A percentile compares a stretch with the other conserved stretches of the same genome.
These are phyloP conservation scores for Bradypodion pumilum DNA, from an alignment of 2,797 vertebrate genomes.

Conservation along the genomic window DNA sequence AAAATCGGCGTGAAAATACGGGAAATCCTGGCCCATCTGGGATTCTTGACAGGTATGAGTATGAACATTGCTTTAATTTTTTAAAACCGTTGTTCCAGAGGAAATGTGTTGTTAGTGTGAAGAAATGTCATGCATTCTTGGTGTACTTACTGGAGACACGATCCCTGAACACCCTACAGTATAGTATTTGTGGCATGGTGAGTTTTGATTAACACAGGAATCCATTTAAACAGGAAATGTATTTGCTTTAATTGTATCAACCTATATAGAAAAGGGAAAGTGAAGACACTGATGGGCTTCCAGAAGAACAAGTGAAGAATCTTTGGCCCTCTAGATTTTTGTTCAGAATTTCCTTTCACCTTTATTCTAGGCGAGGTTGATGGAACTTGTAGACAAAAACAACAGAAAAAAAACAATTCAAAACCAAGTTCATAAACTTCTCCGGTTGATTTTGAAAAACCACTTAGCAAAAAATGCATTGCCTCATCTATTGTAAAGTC, in stretches of 20 bases:
- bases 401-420: too few species aligned
- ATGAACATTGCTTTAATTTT: conserved; percentile 13
- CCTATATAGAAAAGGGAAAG: background rate
- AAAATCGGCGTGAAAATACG: too few species aligned
- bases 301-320: background rate
- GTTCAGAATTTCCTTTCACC: too few species aligned
- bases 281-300: background rate
- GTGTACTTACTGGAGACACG: background rate
- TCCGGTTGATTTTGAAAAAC: too few species aligned
- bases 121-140: background rate
- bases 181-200: background rate
- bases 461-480: too few species aligned
- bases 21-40: too few species aligned
- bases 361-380: too few species aligned
- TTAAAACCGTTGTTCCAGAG: background rate
- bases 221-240: background rate
- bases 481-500: too few species aligned
- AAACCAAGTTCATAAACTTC: too few species aligned
- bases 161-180: conserved; percentile 8
- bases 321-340: background rate
- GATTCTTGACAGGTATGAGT: too few species aligned
- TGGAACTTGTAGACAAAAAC: too few species aligned
- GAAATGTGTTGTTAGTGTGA: background rate
- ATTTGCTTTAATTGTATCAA: background rate
- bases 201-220: background rate